A percentile compares a stretch with the other conserved stretches of the same genome.
These are phyloP conservation scores for Plectropomus leopardus DNA, from an alignment of 2,113 vertebrate genomes.

Conservation along the genomic window DNA sequence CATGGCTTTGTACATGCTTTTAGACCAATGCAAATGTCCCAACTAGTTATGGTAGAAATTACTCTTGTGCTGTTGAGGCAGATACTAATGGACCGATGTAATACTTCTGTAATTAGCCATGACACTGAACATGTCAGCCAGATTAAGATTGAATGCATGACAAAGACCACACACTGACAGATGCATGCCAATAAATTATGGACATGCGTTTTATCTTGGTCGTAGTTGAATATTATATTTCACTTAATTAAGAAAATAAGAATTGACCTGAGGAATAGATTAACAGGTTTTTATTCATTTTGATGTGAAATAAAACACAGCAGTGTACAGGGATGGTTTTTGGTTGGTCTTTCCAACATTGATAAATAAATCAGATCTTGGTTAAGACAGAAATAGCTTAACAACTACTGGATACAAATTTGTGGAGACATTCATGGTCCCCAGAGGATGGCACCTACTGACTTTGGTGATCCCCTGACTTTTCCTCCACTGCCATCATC, in stretches of 20 bases:
- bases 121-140: slow-evolving; percentile 76
- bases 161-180: slow-evolving; percentile 66
- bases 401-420: background rate
- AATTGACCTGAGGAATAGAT: background rate
- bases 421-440: background rate
- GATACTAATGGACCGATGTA: slow-evolving; percentile 68
- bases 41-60: slow-evolving; percentile 68
- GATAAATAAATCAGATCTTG: background rate
- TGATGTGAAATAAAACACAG: background rate
- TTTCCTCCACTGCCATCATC: background rate
- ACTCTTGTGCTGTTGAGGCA: slow-evolving; percentile 61
- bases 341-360: too few relatives aligned
- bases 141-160: slow-evolving; percentile 78
- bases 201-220: slow-evolving; percentile 46
- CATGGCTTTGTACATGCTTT: background rate
- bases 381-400: background rate
- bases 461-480: background rate
- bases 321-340: background rate
- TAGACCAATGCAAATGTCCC: slow-evolving; percentile 62
- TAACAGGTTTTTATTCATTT: background rate
- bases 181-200: slow-evolving; percentile 55
- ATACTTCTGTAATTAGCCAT: slow-evolving; percentile 77
- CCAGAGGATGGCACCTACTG: background rate
- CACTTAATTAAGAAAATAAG: background rate
- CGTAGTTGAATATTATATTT: slow-evolving; percentile 4